Evolutionary conservation across 92 coral and sea anemone species (phyloP).

Genomic region (Porites cylindrica): DNA sequence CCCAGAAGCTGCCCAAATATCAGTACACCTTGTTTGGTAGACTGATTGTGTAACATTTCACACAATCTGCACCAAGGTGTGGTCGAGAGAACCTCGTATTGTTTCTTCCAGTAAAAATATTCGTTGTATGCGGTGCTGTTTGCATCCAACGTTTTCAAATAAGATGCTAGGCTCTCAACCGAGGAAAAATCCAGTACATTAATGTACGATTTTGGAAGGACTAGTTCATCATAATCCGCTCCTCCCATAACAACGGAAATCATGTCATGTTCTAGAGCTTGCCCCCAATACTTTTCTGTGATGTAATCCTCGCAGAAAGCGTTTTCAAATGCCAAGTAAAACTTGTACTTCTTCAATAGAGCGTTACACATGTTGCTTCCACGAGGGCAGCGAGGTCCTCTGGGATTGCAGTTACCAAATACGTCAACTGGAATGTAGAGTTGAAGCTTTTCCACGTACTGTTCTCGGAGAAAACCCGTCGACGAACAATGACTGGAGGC

Average conservation of each 20-base stretch:
- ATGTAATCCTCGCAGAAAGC: conserved; percentile 57
- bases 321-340: conserved; percentile 71
- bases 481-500: conserved; percentile 33
- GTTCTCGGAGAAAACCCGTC: conserved; percentile 16
- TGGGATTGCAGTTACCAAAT: conserved; percentile 32
- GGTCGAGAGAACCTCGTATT: neutral
- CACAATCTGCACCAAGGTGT: conserved; percentile 21
- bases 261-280: conserved; percentile 44
- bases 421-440: conserved; percentile 32
- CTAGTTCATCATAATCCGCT: conserved; percentile 40
- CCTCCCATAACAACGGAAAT: conserved; percentile 69
- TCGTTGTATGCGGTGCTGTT: conserved; percentile 57
- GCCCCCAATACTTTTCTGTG: conserved; percentile 69
- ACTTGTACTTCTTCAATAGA: conserved; percentile 30
- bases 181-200: conserved; percentile 53
- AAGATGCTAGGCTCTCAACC: conserved; percentile 38
- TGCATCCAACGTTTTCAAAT: conserved; percentile 41
- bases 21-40: conserved; percentile 29
- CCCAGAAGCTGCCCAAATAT: conserved; percentile 41
- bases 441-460: conserved; percentile 19
- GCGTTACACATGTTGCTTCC: conserved; percentile 11
- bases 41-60: conserved; percentile 26
- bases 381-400: conserved; percentile 14
- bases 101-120: conserved; percentile 54
- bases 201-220: conserved; percentile 49